These are phyloP conservation scores for Muntiacus muntjak DNA, from an alignment of 2,113 vertebrate genomes.

Conservation along the genomic window DNA sequence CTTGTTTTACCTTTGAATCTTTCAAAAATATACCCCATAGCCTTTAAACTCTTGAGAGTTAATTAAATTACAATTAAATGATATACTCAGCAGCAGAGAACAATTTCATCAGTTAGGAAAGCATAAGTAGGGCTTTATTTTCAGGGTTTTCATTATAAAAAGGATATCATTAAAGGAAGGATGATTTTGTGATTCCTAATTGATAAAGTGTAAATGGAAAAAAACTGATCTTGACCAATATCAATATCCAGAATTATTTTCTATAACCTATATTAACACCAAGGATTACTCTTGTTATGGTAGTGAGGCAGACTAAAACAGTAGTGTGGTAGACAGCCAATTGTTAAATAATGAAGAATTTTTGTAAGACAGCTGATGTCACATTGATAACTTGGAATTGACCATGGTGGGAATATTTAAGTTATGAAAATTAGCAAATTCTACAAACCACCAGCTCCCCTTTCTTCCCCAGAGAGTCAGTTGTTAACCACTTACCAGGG, in stretches of 20 bases:
- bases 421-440: background rate
- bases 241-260: background rate
- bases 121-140: background rate
- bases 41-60: conserved; percentile 11
- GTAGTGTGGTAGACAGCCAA: background rate
- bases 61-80: conserved; percentile 43
- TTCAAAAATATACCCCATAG: background rate
- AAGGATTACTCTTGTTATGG: background rate
- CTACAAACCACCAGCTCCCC: background rate
- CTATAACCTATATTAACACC: background rate
- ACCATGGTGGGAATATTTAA: background rate
- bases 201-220: background rate
- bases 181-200: background rate
- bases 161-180: background rate
- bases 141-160: background rate
- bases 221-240: background rate
- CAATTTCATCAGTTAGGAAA: conserved; percentile 12
- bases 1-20: background rate
- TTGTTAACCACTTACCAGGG: background rate
- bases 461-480: background rate
- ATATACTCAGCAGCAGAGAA: background rate
- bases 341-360: conserved; percentile 1
- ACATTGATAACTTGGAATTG: background rate
- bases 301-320: background rate
- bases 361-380: background rate